A percentile compares a stretch with the other conserved stretches of the same genome.
phyloP scores from a whole-genome alignment of 2,888 invertebrate species.

The Hypomecis atomaria region DNA sequence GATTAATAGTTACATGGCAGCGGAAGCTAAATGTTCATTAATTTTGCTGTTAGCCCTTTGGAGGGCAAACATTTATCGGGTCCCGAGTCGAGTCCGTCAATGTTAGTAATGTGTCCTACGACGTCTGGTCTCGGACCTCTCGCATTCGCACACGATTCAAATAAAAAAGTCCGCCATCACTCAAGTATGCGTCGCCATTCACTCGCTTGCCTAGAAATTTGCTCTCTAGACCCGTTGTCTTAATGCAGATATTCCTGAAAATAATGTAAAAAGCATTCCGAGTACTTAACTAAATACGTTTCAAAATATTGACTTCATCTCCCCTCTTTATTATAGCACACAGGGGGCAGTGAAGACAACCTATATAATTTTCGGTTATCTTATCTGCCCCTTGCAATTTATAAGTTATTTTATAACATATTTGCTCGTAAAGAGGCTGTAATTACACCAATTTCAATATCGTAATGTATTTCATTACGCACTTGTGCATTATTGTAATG shows the following conservation, averaged over 20 bases:
- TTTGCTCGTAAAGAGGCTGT: too few relatives aligned
- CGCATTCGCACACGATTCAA: slow-evolving; percentile 84
- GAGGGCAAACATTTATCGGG: slow-evolving; percentile 48
- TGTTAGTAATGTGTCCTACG: slow-evolving; percentile 59
- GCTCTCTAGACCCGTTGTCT: slow-evolving; percentile 57
- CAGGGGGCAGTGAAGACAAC: too few relatives aligned
- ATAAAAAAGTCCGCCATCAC: slow-evolving; percentile 84
- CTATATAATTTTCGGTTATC: too few relatives aligned
- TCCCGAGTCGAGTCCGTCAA: slow-evolving; percentile 47
- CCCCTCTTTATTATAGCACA: too few relatives aligned
- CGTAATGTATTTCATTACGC: too few relatives aligned
- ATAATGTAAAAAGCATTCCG: background rate
- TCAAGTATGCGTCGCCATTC: slow-evolving; percentile 84
- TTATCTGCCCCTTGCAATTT: too few relatives aligned
- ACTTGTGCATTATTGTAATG: too few relatives aligned
- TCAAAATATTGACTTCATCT: too few relatives aligned
- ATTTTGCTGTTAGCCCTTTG: slow-evolving; percentile 38
- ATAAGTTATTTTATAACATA: too few relatives aligned
- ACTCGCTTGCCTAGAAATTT: slow-evolving; percentile 79
- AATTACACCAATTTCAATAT: too few relatives aligned
- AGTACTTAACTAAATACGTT: too few relatives aligned
- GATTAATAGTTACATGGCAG: slow-evolving; percentile 33
- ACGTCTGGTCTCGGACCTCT: slow-evolving; percentile 61
- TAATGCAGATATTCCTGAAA: slow-evolving; percentile 59
- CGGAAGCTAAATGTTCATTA: slow-evolving; percentile 38